Base-by-base conservation (phyloP, 2,797 vertebrate genomes). In the Dermochelys coriacea region DNA sequence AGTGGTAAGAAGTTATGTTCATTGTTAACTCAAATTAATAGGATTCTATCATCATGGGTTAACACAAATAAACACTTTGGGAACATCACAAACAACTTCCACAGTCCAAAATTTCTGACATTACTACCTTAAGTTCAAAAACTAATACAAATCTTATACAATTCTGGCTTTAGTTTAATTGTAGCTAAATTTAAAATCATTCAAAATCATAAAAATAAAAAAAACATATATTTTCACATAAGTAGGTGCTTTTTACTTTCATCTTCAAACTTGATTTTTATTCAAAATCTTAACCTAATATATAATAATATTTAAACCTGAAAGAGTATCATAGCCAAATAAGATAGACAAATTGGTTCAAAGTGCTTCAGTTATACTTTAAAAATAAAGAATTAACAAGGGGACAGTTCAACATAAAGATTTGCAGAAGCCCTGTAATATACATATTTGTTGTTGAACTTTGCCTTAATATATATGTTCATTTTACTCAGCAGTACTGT, bases 1-100 rank as follows among this genome's bases (percentile, higher is more conserved):
- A 90, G 5, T 8, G 14, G 21, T 90, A 41, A 89, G 74, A 87
- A 55, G 64, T 87, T 94, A 95, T 82, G 95, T 95, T 94, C 92
- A 95, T 34, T 75, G 86, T 96, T 87, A 93, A 94, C 21, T 86
- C 71, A 97, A 93, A 95, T 49, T 94, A 87, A 91, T 27, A 81
- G 27, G 54, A 93, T 86, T 80, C 91, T 82, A 80, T 15, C 86
- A 50, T 41, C 61, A 96, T 80, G 91, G 21, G 84, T 96, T 93
- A 97, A 55, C 1, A 9, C 50, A 74, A 92, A 82, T 82, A 52
- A 94, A n/a, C 79, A 41, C 45, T 85, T 87, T 84, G 8, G 85
- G 68, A 91, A 86, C 49, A 89, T 89, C 61, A 90, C 50, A 49
- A 64, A 52, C 47, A 27, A 21, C 82, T 87, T 37, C 85, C 91